Evolutionary conservation across 2,888 invertebrate genomes (phyloP), one percentile per base, ranked within the genome.

Genomic region (Stramonita haemastoma): DNA sequence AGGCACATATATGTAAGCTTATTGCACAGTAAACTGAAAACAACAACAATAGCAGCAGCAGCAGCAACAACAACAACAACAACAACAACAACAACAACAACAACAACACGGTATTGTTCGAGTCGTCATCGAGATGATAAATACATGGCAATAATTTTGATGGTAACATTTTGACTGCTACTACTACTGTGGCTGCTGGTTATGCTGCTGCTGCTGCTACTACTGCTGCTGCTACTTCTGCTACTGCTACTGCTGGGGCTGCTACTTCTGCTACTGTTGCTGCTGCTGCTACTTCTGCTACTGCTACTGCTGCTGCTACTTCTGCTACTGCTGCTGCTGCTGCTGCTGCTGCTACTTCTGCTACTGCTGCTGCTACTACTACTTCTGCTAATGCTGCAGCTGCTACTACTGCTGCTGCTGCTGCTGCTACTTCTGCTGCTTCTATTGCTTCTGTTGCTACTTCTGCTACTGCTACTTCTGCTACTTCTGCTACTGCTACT

Each of bases 251-350:
- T 79, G n/a, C 79, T 79, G n/a, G n/a, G n/a, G n/a, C 29, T 79
- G 19, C 26, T 79, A 17, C 79, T 79, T 13, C 79, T 79, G n/a
- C 26, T 79, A 79, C 79, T n/a, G 19, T 22, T 79, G 19, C 79
- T 79, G n/a, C 79, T 79, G n/a, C 79, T 79, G 13, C 29, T 79
- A 22, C 79, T 79, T 1, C 29, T 79, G 13, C 13, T 79, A 2
- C 79, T 79, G 29, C 79, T 79, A n/a, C 73, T 73, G 29, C 73
- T 73, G 29, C 73, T 73, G 29, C 73, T 73, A 73, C 73, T 73
- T 2, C 73, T 73, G 73, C 73, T 73, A 73, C 73, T 73, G 73
- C 73, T 46, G 8, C 46, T 46, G 46, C 46, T 46, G 46, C 46
- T 46, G 46, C 46, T 46, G 46, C 46, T 46, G 46, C 46, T 46